Percentiles rank a stretch among this genome's conserved stretches.
Evolutionary conservation across 2,888 invertebrate genomes (phyloP).

Genomic region (Macrophya annulata): DNA sequence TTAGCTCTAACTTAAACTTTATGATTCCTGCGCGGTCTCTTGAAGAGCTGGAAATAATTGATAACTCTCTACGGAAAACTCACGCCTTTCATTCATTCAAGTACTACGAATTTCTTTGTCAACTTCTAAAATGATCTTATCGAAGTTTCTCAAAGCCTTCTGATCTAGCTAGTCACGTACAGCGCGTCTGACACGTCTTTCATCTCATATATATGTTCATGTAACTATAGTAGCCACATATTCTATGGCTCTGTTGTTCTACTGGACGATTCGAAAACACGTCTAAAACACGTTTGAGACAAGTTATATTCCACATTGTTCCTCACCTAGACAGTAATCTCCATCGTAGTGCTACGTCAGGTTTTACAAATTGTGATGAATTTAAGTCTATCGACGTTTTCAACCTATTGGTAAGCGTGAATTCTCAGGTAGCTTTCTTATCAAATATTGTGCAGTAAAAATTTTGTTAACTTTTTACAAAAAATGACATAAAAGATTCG

Average conservation of each 20-base stretch:
- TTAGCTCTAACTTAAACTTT: neutral
- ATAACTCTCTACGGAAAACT: neutral
- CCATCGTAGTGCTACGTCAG: conserved; percentile 3
- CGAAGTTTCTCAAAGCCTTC: neutral
- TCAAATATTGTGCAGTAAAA: neutral
- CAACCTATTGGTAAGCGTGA: neutral
- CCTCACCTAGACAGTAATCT: conserved; percentile 31
- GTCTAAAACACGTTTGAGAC: neutral
- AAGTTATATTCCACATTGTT: neutral
- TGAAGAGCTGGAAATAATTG: neutral
- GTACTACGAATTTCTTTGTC: conserved; percentile 21
- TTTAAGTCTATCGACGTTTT: neutral
- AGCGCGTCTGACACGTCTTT: neutral
- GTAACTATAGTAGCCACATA: neutral
- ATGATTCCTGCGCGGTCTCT: neutral
- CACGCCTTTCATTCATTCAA: neutral
- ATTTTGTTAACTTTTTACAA: neutral
- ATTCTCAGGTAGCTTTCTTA: neutral
- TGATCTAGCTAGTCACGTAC: neutral
- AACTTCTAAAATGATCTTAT: neutral
- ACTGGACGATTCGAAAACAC: neutral
- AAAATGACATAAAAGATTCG: neutral
- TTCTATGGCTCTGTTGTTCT: neutral
- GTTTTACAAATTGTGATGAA: neutral
- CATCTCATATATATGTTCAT: neutral